Evolutionary conservation across 2,113 vertebrate species (phyloP), one percentile per base, ranked within the genome.

Genomic region (Etia nguti): DNA sequence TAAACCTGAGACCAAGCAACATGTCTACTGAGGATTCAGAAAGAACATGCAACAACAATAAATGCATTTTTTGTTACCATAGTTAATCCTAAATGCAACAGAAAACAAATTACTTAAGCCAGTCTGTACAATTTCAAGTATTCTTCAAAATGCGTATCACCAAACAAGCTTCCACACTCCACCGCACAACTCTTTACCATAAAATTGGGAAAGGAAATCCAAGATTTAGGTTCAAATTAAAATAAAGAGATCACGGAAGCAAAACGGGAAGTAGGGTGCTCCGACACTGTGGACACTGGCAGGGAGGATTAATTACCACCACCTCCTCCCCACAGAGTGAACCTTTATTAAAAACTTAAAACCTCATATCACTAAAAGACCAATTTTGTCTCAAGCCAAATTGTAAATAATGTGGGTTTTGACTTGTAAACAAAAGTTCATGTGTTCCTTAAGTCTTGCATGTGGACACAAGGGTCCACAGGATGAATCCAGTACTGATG

Each of bases 401-500:
- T 84, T 86, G 81, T 90, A 91, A 83, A 89, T 93, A 60, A 90
- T 89, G 38, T 84, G 24, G 24, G 65, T 43, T 88, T 90, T 82
- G 86, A 57, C 87, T 65, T 92, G 86, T 81, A 91, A 90, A 90
- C 80, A 62, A 70, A 75, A 36, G 86, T 92, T 91, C 16, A 52
- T 18, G 4, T 2, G 20, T 48, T 82, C 54, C 60, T 70, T 73
- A 10, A 82, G 87, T 88, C 34, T 79, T 41, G 22, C 80, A 60
- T 86, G 82, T 85, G 36, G 85, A 90, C 81, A 70, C 82, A 43
- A 34, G 20, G 80, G 50, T 77, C 55, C 77, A 83, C 62, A 60
- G 89, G 81, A 88, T 79, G 85, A 46, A 83, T 90, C 88, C 89
- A 90, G 86, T 36, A 20, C 52, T 62, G 82, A 90, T 91, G 92